phyloP scores from a whole-genome alignment of 2,888 invertebrate species.

The Ditula angustiorana region DNA sequence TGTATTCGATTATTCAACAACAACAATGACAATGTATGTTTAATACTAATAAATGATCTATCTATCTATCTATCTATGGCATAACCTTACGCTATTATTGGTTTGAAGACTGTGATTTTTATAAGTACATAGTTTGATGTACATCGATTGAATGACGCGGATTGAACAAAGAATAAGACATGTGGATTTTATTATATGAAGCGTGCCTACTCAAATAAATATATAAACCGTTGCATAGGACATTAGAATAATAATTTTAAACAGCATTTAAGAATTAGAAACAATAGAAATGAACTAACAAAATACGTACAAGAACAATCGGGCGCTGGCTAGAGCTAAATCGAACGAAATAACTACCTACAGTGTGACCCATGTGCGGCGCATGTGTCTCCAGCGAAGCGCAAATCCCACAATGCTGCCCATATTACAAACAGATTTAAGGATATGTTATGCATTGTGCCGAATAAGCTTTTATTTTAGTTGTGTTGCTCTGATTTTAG shows the following conservation, averaged over 20 bases:
- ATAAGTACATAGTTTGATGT: no score
- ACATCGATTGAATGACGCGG: no score
- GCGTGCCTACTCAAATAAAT: background rate
- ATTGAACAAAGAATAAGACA: no score
- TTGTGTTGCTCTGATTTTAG: background rate
- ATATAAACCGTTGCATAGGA: background rate
- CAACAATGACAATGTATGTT: no score
- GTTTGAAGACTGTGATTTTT: no score
- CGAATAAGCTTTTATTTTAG: background rate
- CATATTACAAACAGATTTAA: constrained; percentile 15
- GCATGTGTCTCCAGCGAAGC: constrained; percentile 51
- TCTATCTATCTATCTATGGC: no score
- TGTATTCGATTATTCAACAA: no score
- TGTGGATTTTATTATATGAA: no score
- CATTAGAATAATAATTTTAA: background rate
- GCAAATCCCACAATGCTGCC: constrained; percentile 42
- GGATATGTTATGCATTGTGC: background rate
- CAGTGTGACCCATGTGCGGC: constrained; percentile 55
- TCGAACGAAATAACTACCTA: background rate
- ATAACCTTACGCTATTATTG: no score
- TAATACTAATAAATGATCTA: no score
- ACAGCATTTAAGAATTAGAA: background rate
- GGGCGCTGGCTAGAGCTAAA: constrained; percentile 35
- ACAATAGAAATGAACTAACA: background rate
- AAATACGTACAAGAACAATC: constrained; percentile 29